Conservation (phyloP, 2,113 vertebrate genomes). For the Eulemur rufifrons region DNA sequence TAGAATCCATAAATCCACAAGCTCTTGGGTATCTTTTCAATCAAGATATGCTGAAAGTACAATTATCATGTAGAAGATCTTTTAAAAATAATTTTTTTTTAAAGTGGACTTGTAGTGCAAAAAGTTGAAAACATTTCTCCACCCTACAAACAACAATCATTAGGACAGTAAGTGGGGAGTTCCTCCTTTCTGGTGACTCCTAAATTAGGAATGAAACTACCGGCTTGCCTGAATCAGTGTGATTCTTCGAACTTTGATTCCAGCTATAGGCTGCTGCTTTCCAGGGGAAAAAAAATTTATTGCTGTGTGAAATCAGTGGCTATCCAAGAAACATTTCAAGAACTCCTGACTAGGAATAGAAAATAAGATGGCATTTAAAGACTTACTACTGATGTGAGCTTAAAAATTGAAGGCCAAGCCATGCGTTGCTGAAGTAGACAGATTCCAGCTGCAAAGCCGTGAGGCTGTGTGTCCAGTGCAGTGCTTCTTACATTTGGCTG, state of each 20-base stretch:
- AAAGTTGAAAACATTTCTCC: not conserved
- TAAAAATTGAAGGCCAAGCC: not conserved
- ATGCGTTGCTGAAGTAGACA: not conserved
- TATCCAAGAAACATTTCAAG: not conserved
- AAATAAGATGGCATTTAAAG: not conserved
- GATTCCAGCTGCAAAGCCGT: not conserved
- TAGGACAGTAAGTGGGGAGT: not conserved
- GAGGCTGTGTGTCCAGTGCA: not conserved
- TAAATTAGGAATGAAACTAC: not conserved
- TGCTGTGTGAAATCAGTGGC: conserved; percentile 24
- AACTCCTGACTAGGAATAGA: not conserved
- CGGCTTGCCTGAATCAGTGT: not conserved
- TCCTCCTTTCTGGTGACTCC: not conserved
- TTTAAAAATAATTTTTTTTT: not conserved
- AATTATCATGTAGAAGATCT: not conserved
- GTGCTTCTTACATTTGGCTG: not conserved
- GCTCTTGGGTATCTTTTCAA: not conserved
- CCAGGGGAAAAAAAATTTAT: not conserved
- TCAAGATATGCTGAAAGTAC: not conserved
- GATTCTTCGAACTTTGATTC: conserved; percentile 24
- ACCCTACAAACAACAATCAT: not conserved
- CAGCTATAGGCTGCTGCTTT: not conserved
- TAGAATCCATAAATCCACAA: not conserved
- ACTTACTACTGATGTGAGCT: not conserved
- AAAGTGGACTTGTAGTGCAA: not conserved